phyloP scores from a whole-genome alignment of 2,113 vertebrate species.

The Peromyscus leucopus region DNA sequence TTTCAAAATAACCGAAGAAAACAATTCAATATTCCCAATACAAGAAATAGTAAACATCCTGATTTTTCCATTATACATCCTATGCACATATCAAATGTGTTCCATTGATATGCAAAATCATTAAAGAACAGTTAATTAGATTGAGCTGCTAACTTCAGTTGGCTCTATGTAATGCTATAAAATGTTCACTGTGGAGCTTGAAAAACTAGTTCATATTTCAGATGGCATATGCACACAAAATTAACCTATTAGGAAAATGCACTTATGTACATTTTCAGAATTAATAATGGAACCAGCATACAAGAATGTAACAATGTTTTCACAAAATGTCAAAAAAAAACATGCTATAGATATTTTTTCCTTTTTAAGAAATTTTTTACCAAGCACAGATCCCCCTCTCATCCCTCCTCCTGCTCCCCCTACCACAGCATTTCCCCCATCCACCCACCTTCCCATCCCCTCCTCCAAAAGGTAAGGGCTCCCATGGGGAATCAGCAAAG shows the following conservation, averaged over 20 bases:
- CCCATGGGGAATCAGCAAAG: too few relatives aligned
- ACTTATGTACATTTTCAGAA: constrained; percentile 19
- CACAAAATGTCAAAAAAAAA: not conserved
- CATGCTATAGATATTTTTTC: not conserved
- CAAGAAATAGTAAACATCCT: not conserved
- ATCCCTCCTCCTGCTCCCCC: too few relatives aligned
- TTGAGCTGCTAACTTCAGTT: not conserved
- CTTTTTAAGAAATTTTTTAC: too few relatives aligned
- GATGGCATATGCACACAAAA: not conserved
- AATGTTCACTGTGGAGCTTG: not conserved
- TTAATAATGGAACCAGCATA: not conserved
- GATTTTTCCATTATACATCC: not conserved
- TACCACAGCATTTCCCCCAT: too few relatives aligned
- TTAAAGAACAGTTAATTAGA: not conserved
- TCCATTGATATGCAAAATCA: not conserved
- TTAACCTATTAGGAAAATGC: not conserved
- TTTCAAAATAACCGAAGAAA: not conserved
- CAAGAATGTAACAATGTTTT: not conserved
- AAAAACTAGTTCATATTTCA: constrained; percentile 23
- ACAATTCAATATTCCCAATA: not conserved
- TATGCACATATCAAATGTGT: not conserved
- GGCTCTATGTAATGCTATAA: not conserved
- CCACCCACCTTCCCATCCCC: too few relatives aligned
- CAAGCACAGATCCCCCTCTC: too few relatives aligned
- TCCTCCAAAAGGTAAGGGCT: too few relatives aligned